Conservation (phyloP, 2,113 vertebrate genomes). For the Mus spicilegus region DNA sequence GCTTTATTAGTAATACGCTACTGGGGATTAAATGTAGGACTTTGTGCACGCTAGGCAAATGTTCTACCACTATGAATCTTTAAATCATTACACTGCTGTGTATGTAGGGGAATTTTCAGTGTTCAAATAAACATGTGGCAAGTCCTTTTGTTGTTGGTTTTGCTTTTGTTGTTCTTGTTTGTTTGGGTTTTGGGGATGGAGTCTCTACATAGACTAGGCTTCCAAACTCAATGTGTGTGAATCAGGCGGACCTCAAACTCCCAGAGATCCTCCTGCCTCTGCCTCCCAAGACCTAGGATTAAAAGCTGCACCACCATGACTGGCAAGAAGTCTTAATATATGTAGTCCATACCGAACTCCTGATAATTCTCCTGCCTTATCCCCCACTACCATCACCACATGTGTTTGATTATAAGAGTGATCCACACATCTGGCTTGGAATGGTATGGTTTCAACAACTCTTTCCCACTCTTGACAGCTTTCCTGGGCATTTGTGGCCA, state of each 20-base stretch:
- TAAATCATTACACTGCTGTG: background rate
- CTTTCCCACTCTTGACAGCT: background rate
- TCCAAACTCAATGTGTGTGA: background rate
- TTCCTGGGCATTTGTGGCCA: background rate
- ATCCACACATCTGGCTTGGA: background rate
- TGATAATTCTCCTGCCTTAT: background rate
- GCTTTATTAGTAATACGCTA: too few species aligned
- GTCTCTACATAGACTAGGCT: background rate
- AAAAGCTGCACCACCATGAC: background rate
- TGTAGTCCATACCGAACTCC: background rate
- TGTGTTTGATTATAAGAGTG: background rate
- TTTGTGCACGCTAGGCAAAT: background rate
- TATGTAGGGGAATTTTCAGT: background rate
- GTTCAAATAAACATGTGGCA: background rate
- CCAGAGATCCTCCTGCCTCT: background rate
- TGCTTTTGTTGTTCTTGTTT: background rate
- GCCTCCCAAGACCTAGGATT: background rate
- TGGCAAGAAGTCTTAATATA: background rate
- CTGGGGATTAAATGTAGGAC: background rate
- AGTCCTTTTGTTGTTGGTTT: background rate
- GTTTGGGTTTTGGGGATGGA: too few species aligned
- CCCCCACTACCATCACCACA: background rate
- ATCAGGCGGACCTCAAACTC: background rate
- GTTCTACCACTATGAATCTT: background rate
- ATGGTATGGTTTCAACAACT: background rate